Base-by-base conservation (phyloP, 64 coral and sea anemone species). In the Montipora capricornis region DNA sequence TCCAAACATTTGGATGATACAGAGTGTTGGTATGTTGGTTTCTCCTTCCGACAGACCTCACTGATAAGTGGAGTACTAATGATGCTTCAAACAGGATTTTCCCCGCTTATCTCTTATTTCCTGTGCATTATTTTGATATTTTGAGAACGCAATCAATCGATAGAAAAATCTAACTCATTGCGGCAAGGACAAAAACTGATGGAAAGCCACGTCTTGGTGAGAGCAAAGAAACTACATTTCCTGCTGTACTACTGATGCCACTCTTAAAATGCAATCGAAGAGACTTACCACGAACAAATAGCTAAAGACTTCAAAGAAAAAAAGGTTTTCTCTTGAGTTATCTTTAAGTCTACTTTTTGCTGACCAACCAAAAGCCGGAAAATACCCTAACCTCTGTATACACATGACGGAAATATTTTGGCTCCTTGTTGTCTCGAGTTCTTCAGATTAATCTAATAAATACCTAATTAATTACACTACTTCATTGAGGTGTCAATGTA, bases 381-480 rank as follows among this genome's bases (percentile, higher is more conserved):
- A 71, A 70, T 17, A 19, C n/a, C 17, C 44, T 46, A 16, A 71
- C 66, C 47, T 47, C 10, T 86, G 17, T 19, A 19, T 48, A 69
- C 17, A 47, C 20, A 45, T 71, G 64, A 71, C 17, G 45, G 61
- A 71, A 64, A 22, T 37, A 49, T 73, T 86, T 71, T 71, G 82
- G 82, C 82, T 86, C 82, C 82, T 51, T 86, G 62, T 86, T 86
- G 82, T 86, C 82, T 86, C 82, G 14, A 86, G 82, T 68, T 71
- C 62, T 50, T 22, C 5, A 86, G 17, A 20, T 50, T 86, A 71
- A 86, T 86, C 62, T 70, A 86, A 86, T 86, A 86, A 86, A 71
- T 86, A 86, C 82, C 3, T 86, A 73, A 86, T 86, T 86, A 86
- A 86, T 86, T 86, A 71, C 66, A 73, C 82, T 71, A 66, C 67